Conservation (phyloP, 2,888 invertebrate genomes). For the Girardia tigrina region DNA sequence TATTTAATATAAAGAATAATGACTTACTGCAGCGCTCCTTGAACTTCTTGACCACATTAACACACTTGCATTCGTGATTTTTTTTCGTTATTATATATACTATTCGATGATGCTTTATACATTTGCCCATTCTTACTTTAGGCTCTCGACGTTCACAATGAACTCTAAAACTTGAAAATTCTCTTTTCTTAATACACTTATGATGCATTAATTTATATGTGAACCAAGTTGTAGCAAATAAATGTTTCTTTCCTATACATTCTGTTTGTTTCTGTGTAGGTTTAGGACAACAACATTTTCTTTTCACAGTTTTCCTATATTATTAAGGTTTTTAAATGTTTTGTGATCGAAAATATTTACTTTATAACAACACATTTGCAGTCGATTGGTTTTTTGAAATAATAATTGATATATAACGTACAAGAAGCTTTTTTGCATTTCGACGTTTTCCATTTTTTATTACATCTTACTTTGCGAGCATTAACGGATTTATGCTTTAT, state of each 20-base stretch:
- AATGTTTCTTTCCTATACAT: background rate
- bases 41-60: background rate
- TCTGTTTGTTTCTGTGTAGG: conserved; percentile 10
- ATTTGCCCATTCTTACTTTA: conserved; percentile 23
- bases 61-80: conserved; percentile 21
- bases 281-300: conserved; percentile 31
- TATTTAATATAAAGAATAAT: too few relatives aligned
- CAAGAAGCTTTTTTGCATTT: conserved; percentile 31
- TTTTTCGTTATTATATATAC: background rate
- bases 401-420: conserved; percentile 8
- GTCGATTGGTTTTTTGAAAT: background rate
- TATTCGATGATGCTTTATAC: background rate
- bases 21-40: background rate
- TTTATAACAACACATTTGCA: conserved; percentile 28
- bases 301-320: conserved; percentile 21
- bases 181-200: background rate
- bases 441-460: conserved; percentile 14
- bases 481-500: background rate
- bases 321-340: background rate
- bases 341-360: background rate
- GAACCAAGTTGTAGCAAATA: conserved; percentile 3
- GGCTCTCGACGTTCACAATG: conserved; percentile 29
- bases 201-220: conserved; percentile 24
- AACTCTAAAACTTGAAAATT: background rate
- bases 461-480: background rate